Conservation (phyloP, 1,140 invertebrate species). For the Apis dorsata region DNA sequence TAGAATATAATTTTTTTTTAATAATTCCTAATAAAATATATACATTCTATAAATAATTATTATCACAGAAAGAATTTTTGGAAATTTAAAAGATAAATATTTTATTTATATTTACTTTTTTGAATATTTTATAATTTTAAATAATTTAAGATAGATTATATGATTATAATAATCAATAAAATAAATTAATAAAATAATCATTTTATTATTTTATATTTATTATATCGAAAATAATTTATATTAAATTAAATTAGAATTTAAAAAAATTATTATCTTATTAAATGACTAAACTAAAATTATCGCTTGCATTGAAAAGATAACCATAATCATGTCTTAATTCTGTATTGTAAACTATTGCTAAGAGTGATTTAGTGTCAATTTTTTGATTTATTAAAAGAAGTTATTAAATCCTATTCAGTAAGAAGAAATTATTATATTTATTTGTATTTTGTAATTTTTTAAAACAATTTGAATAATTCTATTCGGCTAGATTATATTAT, state of each 20-base stretch:
- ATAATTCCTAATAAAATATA: neutral
- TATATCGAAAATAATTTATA: neutral
- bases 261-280: neutral
- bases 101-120: neutral
- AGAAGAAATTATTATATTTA: neutral
- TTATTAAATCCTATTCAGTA: neutral
- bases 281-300: neutral
- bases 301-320: conserved; percentile 29
- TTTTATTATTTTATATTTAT: neutral
- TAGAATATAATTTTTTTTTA: neutral
- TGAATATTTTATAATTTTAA: neutral
- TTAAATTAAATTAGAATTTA: neutral
- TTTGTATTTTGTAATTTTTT: neutral
- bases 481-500: neutral
- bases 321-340: neutral
- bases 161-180: neutral
- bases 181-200: neutral
- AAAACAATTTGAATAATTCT: neutral
- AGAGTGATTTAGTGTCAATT: neutral
- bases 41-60: neutral
- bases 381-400: neutral
- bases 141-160: neutral
- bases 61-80: neutral
- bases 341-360: neutral
- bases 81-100: neutral